These are phyloP conservation scores for Pelochelys cantorii DNA, from an alignment of 2,797 vertebrate species.

Conservation along the genomic window DNA sequence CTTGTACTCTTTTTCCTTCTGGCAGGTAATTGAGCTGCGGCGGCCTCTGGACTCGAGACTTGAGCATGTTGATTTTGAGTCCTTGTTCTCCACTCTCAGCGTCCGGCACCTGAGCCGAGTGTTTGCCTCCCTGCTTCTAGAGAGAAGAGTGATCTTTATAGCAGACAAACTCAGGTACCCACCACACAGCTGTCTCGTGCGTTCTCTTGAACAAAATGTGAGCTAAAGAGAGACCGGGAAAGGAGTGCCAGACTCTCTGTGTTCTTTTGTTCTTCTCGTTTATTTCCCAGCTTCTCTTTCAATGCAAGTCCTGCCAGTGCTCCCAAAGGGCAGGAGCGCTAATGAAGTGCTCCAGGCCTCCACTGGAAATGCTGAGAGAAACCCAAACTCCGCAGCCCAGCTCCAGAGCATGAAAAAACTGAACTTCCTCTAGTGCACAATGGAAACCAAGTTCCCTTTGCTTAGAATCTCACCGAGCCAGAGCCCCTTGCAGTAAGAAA, in stretches of 20 bases:
- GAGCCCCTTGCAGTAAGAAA: background rate
- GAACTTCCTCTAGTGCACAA: fast-evolving
- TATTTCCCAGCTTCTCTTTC: fast-evolving
- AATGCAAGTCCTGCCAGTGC: fast-evolving
- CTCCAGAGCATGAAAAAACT: background rate
- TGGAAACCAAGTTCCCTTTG: constrained; percentile 6
- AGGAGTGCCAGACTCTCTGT: background rate
- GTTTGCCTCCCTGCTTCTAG: constrained; percentile 95
- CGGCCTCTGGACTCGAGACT: constrained; percentile 95
- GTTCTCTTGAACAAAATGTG: background rate
- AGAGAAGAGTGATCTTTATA: constrained; percentile 95
- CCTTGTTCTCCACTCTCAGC: constrained; percentile 93
- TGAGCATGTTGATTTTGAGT: constrained; percentile 97
- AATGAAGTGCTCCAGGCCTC: background rate
- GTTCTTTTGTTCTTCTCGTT: background rate
- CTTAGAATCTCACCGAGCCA: constrained; percentile 5
- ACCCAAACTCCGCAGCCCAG: background rate
- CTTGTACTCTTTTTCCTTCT: background rate
- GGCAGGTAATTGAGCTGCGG: constrained; percentile 93
- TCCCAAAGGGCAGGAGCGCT: background rate
- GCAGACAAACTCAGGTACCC: constrained; percentile 96
- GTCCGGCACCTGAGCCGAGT: constrained; percentile 93
- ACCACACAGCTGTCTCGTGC: background rate
- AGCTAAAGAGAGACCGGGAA: background rate
- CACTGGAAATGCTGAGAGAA: background rate